phyloP scores from a whole-genome alignment of 2,113 vertebrate species.

The Channa argus region DNA sequence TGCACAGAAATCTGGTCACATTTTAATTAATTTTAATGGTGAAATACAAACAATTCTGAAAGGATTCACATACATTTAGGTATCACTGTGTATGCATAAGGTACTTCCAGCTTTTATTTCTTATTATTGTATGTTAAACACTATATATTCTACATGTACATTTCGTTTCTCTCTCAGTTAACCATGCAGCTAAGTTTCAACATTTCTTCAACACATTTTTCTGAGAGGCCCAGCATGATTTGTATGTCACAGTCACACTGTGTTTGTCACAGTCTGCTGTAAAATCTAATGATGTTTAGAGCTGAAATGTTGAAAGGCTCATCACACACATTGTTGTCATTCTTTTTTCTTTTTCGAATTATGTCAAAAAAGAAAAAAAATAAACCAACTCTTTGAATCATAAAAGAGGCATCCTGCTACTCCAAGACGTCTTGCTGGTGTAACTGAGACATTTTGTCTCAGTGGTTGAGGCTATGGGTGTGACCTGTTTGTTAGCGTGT shows the following conservation, averaged over 20 bases:
- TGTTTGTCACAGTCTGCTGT: constrained; percentile 45
- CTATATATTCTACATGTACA: constrained; percentile 1
- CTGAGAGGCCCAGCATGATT: constrained; percentile 49
- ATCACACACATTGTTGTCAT: not conserved
- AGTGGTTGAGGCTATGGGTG: not conserved
- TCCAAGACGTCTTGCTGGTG: not conserved
- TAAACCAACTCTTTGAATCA: constrained; percentile 2
- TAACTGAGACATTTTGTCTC: not conserved
- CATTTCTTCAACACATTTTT: constrained; percentile 49
- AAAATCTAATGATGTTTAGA: constrained; percentile 55
- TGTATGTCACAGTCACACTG: constrained; percentile 59
- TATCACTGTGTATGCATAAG: too few species aligned
- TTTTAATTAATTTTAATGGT: too few species aligned
- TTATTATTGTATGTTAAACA: not conserved
- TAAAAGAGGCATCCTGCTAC: constrained; percentile 5
- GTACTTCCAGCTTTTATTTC: not conserved
- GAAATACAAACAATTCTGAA: too few species aligned
- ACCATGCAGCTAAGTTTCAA: constrained; percentile 10
- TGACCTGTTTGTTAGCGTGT: constrained; percentile 20
- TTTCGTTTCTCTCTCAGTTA: constrained; percentile 5
- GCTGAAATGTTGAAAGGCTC: constrained; percentile 39
- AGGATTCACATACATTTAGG: too few species aligned
- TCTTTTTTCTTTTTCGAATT: not conserved
- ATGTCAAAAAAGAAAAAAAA: constrained; percentile 28
- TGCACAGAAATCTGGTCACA: too few species aligned